phyloP scores from a whole-genome alignment of 2,797 vertebrate species.

The Benthosema pterotum region DNA sequence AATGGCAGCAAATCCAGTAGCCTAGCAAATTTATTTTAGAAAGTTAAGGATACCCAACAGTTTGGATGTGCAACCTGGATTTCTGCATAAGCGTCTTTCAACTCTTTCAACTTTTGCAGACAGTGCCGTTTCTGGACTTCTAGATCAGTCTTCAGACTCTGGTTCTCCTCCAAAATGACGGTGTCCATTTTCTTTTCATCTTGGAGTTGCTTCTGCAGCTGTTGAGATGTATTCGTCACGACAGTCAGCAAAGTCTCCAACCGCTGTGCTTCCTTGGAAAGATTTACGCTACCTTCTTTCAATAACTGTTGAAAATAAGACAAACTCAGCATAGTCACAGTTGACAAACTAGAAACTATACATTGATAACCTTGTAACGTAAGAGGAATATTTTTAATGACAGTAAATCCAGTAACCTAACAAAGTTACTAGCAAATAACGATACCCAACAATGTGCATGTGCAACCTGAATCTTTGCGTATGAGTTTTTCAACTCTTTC shows the following conservation, averaged over 20 bases:
- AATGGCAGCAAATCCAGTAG: too few species aligned
- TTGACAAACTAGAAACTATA: background rate
- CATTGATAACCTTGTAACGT: too few species aligned
- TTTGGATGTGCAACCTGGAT: constrained; percentile 70
- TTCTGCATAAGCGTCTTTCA: constrained; percentile 60
- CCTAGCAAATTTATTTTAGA: too few species aligned
- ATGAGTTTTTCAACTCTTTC: constrained; percentile 56
- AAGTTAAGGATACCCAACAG: too few species aligned
- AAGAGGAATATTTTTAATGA: too few species aligned
- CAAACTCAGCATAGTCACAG: background rate
- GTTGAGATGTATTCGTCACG: constrained; percentile 21
- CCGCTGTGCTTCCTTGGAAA: constrained; percentile 26
- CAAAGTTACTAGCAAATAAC: too few species aligned
- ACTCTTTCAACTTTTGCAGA: constrained; percentile 61
- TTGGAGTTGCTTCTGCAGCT: constrained; percentile 34
- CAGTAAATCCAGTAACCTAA: too few species aligned
- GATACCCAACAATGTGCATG: too few species aligned
- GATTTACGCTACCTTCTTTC: constrained; percentile 31
- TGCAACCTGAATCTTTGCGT: constrained; percentile 69
- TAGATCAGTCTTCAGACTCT: constrained; percentile 68
- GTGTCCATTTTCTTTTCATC: too few species aligned
- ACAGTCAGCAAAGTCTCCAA: constrained; percentile 30
- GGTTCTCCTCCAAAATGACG: constrained; percentile 61
- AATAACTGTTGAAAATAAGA: constrained; percentile 25
- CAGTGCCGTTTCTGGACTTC: constrained; percentile 48